Evolutionary conservation across 2,113 vertebrate genomes (phyloP).

Genomic region (Periophthalmodon schlosseri): DNA sequence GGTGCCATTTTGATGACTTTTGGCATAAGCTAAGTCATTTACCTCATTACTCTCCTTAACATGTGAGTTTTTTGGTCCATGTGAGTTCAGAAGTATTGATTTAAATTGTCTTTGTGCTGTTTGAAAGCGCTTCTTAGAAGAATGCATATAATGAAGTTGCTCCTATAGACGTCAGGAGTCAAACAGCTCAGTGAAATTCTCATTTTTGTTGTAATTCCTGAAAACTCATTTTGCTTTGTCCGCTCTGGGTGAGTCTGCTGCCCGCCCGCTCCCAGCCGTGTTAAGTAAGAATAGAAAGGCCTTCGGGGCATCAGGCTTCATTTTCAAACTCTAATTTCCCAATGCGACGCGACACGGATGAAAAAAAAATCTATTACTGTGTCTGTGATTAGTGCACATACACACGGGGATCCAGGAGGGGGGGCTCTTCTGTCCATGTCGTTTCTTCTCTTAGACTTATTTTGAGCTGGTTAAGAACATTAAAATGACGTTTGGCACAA

Average conservation of each 20-base stretch:
- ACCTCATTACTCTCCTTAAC: too few relatives aligned
- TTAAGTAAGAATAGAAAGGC: constrained; percentile 7
- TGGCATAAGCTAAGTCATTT: too few relatives aligned
- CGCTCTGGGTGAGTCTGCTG: background rate
- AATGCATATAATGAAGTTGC: too few relatives aligned
- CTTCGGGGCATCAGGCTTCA: constrained; percentile 1
- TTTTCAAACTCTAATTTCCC: constrained; percentile 2
- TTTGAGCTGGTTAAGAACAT: too few relatives aligned
- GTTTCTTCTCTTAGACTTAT: too few relatives aligned
- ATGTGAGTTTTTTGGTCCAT: too few relatives aligned
- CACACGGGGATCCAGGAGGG: background rate
- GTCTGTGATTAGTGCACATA: background rate
- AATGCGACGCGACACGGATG: background rate
- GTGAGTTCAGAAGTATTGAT: too few relatives aligned
- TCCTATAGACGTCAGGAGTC: too few relatives aligned
- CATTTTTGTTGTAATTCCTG: background rate
- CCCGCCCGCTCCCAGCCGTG: background rate
- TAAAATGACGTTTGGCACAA: too few relatives aligned
- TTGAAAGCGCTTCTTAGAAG: too few relatives aligned
- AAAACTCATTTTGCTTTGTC: background rate
- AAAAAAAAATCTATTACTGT: background rate
- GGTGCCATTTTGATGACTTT: too few relatives aligned
- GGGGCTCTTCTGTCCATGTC: background rate
- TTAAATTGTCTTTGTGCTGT: too few relatives aligned
- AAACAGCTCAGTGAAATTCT: background rate